Base-by-base conservation (phyloP, 2,113 vertebrate species). In the Galeopterus variegatus region DNA sequence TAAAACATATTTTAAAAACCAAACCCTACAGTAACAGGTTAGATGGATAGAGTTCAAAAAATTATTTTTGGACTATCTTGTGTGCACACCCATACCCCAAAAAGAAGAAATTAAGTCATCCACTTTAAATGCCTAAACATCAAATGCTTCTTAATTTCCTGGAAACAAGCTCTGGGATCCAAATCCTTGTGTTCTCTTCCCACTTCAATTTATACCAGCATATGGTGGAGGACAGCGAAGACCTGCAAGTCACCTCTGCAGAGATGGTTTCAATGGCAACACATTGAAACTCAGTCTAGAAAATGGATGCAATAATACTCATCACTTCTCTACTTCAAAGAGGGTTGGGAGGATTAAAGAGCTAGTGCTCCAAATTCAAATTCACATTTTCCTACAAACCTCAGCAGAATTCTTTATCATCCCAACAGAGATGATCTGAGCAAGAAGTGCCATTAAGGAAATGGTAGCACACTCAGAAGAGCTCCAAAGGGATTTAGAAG, bases 381-480 rank as follows among this genome's bases (percentile, higher is more conserved):
- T 80, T 85, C 94, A 75, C 69, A 31, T 90, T 96, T 91, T 81
- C 96, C 80, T 94, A 81, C 90, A 93, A 96, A 84, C 79, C 95
- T 93, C 96, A 93, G 93, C 82, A 92, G 97, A 96, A 84, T 95
- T 92, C 94, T 89, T 93, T 67, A 77, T 91, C 82, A 89, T 95
- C 94, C 97, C 94, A 21, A 28, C 33, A 95, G 95, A 97, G 92
- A 85, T 28, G 93, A 93, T 84, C 48, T 24, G 90, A 95, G 90
- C 64, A 80, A 96, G 80, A 96, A 95, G 94, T 90, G 95, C 96
- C 87, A 95, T 96, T 95, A 93, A 97, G 95, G 97, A 97, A 96
- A 85, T 31, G 81, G 97, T 67, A 69, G 58, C 89, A 85, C 41
- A 77, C 67, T 62, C 83, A 52, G 36, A 70, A 94, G 93, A 56